Percentiles rank a stretch among this genome's conserved stretches.
phyloP scores from a whole-genome alignment of 37 sponge, comb jelly and placozoan genomes.

The Halisarca cf. caerulea region DNA sequence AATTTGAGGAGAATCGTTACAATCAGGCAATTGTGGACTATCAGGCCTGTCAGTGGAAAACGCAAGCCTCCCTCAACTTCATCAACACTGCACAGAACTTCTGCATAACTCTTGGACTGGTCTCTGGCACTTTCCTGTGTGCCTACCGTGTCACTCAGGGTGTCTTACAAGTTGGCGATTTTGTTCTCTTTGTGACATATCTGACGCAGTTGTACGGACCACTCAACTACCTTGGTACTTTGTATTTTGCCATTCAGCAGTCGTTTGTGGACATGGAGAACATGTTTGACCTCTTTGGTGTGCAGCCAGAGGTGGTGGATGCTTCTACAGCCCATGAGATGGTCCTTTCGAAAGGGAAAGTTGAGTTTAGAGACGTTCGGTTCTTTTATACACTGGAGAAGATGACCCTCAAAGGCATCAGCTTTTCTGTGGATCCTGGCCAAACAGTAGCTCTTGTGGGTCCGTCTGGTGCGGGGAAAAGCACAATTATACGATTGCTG shows the following conservation, averaged over 20 bases:
- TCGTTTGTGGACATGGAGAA: slow-evolving; percentile 99
- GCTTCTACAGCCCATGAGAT: slow-evolving; percentile 26
- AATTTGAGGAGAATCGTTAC: slow-evolving; percentile 84
- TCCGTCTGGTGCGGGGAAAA: slow-evolving; percentile 96
- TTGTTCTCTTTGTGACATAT: slow-evolving; percentile 95
- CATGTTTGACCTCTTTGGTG: slow-evolving; percentile 95
- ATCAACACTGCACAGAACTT: slow-evolving; percentile 85
- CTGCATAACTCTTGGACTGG: slow-evolving; percentile 77
- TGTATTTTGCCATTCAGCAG: slow-evolving; percentile 95
- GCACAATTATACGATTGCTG: slow-evolving; percentile 94
- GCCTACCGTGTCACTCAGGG: slow-evolving; percentile 89
- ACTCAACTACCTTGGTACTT: slow-evolving; percentile 95
- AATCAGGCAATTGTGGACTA: slow-evolving; percentile 67
- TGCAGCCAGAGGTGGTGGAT: slow-evolving; percentile 78
- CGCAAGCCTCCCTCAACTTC: slow-evolving; percentile 69
- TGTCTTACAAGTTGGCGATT: slow-evolving; percentile 87
- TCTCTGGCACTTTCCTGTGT: slow-evolving; percentile 88
- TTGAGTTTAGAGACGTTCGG: slow-evolving; percentile 87
- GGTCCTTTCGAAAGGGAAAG: slow-evolving; percentile 37
- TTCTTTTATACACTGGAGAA: slow-evolving; percentile 88
- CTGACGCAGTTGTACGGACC: slow-evolving; percentile 96
- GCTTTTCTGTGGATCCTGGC: slow-evolving; percentile 84
- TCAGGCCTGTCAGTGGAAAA: slow-evolving; percentile 81
- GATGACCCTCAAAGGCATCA: slow-evolving; percentile 76
- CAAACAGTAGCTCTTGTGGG: slow-evolving; percentile 95